phyloP scores from a whole-genome alignment of 2,888 invertebrate species.

The Incurvaria masculella region DNA sequence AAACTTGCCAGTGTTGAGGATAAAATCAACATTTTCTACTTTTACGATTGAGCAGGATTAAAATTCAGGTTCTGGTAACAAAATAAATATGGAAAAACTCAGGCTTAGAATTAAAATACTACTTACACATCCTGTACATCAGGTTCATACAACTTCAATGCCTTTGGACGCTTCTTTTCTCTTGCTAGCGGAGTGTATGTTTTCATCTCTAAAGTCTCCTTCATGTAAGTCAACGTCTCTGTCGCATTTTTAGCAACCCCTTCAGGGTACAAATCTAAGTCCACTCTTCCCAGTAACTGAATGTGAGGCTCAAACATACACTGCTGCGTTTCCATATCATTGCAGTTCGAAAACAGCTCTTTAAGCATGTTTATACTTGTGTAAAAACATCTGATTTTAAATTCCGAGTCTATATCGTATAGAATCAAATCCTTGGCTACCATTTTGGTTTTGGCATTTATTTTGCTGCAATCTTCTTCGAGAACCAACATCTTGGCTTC shows the following conservation, averaged over 20 bases:
- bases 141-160: conserved; percentile 81
- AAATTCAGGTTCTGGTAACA: too few relatives aligned
- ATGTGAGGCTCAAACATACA: conserved; percentile 55
- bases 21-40: too few relatives aligned
- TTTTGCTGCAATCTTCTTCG: conserved; percentile 41
- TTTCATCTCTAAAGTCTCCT: conserved; percentile 47
- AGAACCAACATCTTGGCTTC: conserved; percentile 58
- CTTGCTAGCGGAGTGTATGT: conserved; percentile 55
- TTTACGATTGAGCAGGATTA: too few relatives aligned
- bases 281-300: conserved; percentile 53
- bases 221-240: conserved; percentile 42
- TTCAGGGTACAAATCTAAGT: conserved; percentile 60
- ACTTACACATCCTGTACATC: conserved; percentile 82
- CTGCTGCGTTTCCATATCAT: conserved; percentile 37
- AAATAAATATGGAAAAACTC: too few relatives aligned
- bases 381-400: conserved; percentile 61
- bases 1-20: too few relatives aligned
- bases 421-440: conserved; percentile 53
- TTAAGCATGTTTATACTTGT: conserved; percentile 54
- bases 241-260: conserved; percentile 46
- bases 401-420: conserved; percentile 55
- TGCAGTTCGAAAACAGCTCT: conserved; percentile 55
- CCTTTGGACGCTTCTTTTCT: conserved; percentile 73
- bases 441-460: conserved; percentile 40
- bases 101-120: conserved; percentile 1